A percentile compares a stretch with the other conserved stretches of the same genome.
These are phyloP conservation scores for Heterochromis multidens DNA, from an alignment of 2,113 vertebrate genomes.

Conservation along the genomic window DNA sequence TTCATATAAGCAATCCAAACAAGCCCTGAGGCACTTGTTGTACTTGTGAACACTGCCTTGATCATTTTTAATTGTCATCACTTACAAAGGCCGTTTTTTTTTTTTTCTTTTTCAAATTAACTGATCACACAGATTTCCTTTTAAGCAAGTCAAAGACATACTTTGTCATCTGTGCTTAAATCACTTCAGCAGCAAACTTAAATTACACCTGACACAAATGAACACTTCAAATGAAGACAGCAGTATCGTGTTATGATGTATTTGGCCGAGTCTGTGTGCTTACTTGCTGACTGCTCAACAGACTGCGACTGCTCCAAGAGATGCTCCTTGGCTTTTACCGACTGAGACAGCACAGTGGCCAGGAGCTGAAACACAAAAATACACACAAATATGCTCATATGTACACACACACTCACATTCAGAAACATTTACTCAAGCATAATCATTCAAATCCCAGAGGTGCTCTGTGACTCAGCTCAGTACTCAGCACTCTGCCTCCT, in stretches of 20 bases:
- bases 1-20: conserved; percentile 8
- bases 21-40: not conserved
- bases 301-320: conserved; percentile 86
- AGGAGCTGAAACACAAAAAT: conserved; percentile 79
- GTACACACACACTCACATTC: not conserved
- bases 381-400: not conserved
- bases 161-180: not conserved
- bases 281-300: conserved; percentile 83
- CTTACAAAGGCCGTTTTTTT: not conserved
- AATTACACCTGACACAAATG: not conserved
- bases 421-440: conserved; percentile 32
- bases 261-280: conserved; percentile 14
- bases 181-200: not conserved
- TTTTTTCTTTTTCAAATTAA: not conserved
- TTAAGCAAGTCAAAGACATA: not conserved
- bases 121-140: not conserved
- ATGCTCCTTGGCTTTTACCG: conserved; percentile 87
- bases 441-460: conserved; percentile 19
- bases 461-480: conserved; percentile 26
- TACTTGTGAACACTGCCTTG: not conserved
- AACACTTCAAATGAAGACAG: not conserved
- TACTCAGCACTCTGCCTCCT: not conserved
- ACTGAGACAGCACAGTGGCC: conserved; percentile 94
- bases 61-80: conserved; percentile 12
- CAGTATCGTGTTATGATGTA: not conserved